Percentiles rank a stretch among this genome's conserved stretches.
phyloP scores from a whole-genome alignment of 2,888 invertebrate genomes.

The Tineola bisselliella region DNA sequence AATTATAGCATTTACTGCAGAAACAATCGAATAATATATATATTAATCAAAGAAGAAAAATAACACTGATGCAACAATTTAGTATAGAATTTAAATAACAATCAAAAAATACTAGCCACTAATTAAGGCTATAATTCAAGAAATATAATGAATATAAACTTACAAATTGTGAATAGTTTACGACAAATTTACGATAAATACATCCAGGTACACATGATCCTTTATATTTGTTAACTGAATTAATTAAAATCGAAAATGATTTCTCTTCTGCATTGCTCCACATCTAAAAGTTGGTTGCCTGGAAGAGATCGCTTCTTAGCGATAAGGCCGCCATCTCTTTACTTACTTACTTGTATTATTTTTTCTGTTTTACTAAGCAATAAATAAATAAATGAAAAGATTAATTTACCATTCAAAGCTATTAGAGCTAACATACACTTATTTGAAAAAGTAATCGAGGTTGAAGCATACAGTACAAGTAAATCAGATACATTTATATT shows the following conservation, averaged over 20 bases:
- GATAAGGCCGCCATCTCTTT: too few species aligned
- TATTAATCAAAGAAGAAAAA: background rate
- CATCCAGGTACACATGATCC: background rate
- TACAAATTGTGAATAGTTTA: background rate
- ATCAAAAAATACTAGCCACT: background rate
- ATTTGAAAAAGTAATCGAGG: background rate
- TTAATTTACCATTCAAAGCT: background rate
- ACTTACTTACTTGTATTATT: too few species aligned
- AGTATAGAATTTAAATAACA: background rate
- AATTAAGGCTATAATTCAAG: background rate
- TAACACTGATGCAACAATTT: background rate
- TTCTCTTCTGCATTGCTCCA: too few species aligned
- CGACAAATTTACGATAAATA: slow-evolving; percentile 10
- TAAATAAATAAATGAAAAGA: too few species aligned
- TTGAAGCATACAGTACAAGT: slow-evolving; percentile 1
- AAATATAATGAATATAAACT: background rate
- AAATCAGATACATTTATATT: background rate
- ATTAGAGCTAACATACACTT: background rate
- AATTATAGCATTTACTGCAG: background rate
- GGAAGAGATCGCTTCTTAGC: too few species aligned
- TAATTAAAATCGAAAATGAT: background rate
- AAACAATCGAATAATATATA: background rate
- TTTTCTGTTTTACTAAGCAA: too few species aligned
- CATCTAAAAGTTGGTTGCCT: too few species aligned
- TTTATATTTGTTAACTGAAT: background rate